These are phyloP conservation scores for Agrochola lota DNA, from an alignment of 2,888 invertebrate genomes.

Conservation along the genomic window DNA sequence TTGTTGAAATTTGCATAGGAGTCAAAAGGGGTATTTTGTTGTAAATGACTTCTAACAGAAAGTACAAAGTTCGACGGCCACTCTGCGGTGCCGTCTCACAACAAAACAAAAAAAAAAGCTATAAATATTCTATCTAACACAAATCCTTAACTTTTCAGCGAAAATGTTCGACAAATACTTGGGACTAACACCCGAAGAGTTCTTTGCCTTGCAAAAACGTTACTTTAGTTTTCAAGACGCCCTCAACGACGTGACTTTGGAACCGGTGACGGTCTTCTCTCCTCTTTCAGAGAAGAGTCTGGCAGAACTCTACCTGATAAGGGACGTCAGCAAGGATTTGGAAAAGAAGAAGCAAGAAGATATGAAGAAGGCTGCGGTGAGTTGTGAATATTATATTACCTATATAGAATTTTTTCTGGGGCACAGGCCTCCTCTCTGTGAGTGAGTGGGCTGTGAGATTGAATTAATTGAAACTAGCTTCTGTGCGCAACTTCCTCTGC, in stretches of 20 bases:
- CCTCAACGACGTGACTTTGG: conserved; percentile 48
- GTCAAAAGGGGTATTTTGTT: too few species aligned
- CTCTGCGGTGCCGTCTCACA: too few species aligned
- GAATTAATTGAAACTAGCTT: background rate
- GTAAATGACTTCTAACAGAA: too few species aligned
- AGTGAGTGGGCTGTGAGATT: too few species aligned
- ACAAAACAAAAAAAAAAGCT: too few species aligned
- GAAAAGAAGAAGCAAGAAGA: conserved; percentile 82
- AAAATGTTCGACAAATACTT: conserved; percentile 52
- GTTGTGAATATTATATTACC: conserved; percentile 20
- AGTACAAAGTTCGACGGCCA: too few species aligned
- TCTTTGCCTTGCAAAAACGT: conserved; percentile 54
- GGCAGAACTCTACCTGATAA: conserved; percentile 76
- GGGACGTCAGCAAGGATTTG: conserved; percentile 78
- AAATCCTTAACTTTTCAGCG: conserved; percentile 13
- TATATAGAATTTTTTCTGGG: background rate
- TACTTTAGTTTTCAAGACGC: conserved; percentile 65
- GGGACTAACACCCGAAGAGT: conserved; percentile 65
- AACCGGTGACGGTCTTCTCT: conserved; percentile 74
- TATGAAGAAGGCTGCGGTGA: conserved; percentile 74
- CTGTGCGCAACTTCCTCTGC: too few species aligned
- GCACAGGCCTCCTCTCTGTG: background rate
- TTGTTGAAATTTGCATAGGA: too few species aligned
- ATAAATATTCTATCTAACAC: background rate
- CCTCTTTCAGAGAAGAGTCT: conserved; percentile 66